Evolutionary conservation across 2,113 vertebrate genomes (phyloP).

Genomic region (Ptilonorhynchus violaceus): DNA sequence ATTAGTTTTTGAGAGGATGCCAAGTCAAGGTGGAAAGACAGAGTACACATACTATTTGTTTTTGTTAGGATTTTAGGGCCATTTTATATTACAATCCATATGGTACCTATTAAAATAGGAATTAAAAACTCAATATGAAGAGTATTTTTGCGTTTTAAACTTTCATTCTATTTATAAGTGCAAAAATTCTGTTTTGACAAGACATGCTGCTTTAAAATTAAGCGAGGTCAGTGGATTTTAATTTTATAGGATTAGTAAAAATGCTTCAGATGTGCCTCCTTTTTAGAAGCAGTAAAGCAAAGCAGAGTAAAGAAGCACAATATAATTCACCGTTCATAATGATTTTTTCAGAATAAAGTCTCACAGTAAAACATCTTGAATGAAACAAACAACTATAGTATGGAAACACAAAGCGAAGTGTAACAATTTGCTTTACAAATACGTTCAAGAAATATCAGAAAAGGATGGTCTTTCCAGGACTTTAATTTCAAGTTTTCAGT

Average conservation of each 20-base stretch:
- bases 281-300: background rate
- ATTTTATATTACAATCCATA: background rate
- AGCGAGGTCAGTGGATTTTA: background rate
- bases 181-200: background rate
- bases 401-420: background rate
- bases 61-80: background rate
- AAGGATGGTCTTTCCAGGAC: background rate
- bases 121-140: background rate
- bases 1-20: background rate
- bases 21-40: background rate
- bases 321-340: background rate
- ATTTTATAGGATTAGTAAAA: background rate
- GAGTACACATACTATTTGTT: background rate
- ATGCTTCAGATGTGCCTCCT: background rate
- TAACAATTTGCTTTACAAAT: background rate
- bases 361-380: background rate
- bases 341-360: background rate
- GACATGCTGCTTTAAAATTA: background rate
- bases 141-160: background rate
- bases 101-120: background rate
- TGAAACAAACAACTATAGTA: background rate
- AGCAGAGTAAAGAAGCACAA: background rate
- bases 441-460: background rate
- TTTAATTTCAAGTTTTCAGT: background rate
- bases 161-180: background rate